phyloP scores from a whole-genome alignment of 2,888 invertebrate genomes.

The Cacoxenus indagator region DNA sequence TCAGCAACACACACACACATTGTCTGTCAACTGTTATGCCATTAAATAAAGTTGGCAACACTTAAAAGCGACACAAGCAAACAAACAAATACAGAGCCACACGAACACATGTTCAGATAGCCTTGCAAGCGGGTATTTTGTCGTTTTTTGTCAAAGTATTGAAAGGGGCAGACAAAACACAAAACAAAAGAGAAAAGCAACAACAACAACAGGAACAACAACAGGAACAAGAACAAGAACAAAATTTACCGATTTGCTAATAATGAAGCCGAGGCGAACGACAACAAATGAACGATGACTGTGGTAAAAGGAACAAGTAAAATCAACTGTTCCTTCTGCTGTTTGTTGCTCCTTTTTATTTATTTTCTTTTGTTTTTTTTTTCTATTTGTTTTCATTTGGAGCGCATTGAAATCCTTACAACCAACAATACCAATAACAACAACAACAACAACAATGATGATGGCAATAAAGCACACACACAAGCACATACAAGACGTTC shows the following conservation, averaged over 20 bases:
- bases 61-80: slow-evolving; percentile 48
- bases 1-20: slow-evolving; percentile 9
- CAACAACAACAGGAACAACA: not conserved
- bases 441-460: slow-evolving; percentile 22
- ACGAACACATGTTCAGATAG: not conserved
- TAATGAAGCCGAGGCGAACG: slow-evolving; percentile 47
- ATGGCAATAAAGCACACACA: not conserved
- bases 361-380: not conserved
- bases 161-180: not conserved
- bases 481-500: not conserved
- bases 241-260: slow-evolving; percentile 56
- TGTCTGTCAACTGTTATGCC: slow-evolving; percentile 65
- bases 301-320: not conserved
- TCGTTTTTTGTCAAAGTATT: not conserved
- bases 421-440: slow-evolving; percentile 29
- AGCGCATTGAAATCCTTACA: slow-evolving; percentile 19
- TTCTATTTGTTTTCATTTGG: not conserved
- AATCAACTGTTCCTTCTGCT: slow-evolving; percentile 30
- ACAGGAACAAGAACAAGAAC: too few relatives aligned
- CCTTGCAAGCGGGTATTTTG: not conserved
- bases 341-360: not conserved
- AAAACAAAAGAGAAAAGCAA: not conserved
- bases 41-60: slow-evolving; percentile 69
- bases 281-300: not conserved
- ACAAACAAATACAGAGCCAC: slow-evolving; percentile 1